phyloP scores from a whole-genome alignment of 2,113 vertebrate species.

The Etheostoma cragini region DNA sequence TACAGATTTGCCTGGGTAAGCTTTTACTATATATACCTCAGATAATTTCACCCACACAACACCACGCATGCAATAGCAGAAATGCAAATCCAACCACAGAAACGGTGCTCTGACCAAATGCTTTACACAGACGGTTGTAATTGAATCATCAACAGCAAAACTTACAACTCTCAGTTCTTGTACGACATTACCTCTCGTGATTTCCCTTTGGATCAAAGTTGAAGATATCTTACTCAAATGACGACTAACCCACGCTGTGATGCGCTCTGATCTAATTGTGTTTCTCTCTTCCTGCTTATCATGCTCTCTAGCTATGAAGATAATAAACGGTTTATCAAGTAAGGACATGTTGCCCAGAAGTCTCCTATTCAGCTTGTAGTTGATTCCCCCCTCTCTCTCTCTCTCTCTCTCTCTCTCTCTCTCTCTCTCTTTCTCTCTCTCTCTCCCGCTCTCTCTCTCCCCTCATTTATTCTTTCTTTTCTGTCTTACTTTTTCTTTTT shows the following conservation, averaged over 20 bases:
- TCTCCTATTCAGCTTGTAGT: slow-evolving; percentile 83
- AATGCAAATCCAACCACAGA: slow-evolving; percentile 50
- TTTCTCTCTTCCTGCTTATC: slow-evolving; percentile 99
- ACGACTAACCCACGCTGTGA: slow-evolving; percentile 91
- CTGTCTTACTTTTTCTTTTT: slow-evolving; percentile 14
- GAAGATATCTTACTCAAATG: slow-evolving; percentile 83
- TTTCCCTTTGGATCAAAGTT: slow-evolving; percentile 76
- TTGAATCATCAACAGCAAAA: slow-evolving; percentile 59
- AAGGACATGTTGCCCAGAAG: slow-evolving; percentile 95
- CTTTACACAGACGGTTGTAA: slow-evolving; percentile 43
- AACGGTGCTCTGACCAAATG: slow-evolving; percentile 35
- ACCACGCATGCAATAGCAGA: slow-evolving; percentile 43
- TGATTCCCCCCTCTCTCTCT: slow-evolving; percentile 4
- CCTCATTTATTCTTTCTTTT: slow-evolving; percentile 35
- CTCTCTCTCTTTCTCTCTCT: no score
- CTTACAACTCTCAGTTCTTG: slow-evolving; percentile 41
- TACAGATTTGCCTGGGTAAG: slow-evolving; percentile 99
- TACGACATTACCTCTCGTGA: slow-evolving; percentile 54
- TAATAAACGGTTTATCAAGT: slow-evolving; percentile 99
- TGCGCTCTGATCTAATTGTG: slow-evolving; percentile 91
- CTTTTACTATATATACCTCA: slow-evolving; percentile 88
- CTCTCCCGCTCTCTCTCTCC: slow-evolving; percentile 35
- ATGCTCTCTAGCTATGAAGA: slow-evolving; percentile 99
- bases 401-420: no score
- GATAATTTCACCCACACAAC: slow-evolving; percentile 71